Evolutionary conservation across 2,888 invertebrate genomes (phyloP).

Genomic region (Amblyjoppa proteus): DNA sequence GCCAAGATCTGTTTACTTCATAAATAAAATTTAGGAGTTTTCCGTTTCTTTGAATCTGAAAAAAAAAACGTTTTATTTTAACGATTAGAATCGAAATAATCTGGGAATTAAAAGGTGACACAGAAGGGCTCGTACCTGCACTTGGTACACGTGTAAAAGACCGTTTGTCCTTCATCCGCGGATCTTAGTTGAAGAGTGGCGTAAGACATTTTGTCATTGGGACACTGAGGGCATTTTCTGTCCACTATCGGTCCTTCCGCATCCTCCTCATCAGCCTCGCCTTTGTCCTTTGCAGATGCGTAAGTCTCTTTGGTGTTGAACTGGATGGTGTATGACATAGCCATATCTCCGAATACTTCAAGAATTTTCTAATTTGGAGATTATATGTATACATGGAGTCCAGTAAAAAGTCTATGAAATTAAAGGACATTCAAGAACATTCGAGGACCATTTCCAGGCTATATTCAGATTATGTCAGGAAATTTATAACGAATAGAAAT

Average conservation of each 20-base stretch:
- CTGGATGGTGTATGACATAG: slow-evolving; percentile 89
- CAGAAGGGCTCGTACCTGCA: slow-evolving; percentile 89
- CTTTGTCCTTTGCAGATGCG: slow-evolving; percentile 80
- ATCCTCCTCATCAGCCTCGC: slow-evolving; percentile 79
- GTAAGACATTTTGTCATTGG: slow-evolving; percentile 96
- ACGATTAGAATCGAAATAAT: not conserved
- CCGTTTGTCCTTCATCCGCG: slow-evolving; percentile 99
- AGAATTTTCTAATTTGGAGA: slow-evolving; percentile 31
- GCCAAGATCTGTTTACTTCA: not conserved
- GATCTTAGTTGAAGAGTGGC: slow-evolving; percentile 97
- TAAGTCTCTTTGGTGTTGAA: slow-evolving; percentile 88
- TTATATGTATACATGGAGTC: not conserved
- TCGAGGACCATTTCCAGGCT: too few species aligned
- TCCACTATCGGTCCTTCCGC: slow-evolving; percentile 91
- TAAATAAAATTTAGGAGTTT: slow-evolving; percentile 86
- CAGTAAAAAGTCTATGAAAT: too few species aligned
- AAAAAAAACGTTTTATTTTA: slow-evolving; percentile 72
- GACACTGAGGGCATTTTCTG: slow-evolving; percentile 94
- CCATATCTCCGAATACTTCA: slow-evolving; percentile 89
- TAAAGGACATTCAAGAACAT: too few species aligned
- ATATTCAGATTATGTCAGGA: too few species aligned
- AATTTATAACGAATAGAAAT: not conserved
- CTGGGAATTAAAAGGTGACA: not conserved
- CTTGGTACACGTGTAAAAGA: slow-evolving; percentile 97
- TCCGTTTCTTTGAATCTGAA: slow-evolving; percentile 91